Percentiles rank a stretch among this genome's conserved stretches.
phyloP scores from a whole-genome alignment of 2,888 invertebrate species.

The Thecophora atra region DNA sequence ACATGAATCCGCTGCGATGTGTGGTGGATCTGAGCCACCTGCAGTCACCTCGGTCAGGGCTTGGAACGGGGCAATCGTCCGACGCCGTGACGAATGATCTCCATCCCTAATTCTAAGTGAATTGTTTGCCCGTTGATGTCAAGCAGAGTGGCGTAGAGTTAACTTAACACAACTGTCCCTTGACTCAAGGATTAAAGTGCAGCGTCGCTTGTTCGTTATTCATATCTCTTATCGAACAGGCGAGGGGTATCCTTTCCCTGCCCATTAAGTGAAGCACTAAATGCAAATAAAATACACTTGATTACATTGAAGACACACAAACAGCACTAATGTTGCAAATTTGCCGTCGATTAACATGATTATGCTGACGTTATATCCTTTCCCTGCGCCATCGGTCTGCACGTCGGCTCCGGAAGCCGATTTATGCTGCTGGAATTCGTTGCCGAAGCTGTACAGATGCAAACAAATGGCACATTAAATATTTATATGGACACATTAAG shows the following conservation, averaged over 20 bases:
- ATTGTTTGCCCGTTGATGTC: slow-evolving; percentile 30
- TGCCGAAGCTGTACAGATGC: too few relatives aligned
- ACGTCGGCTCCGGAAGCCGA: too few relatives aligned
- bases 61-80: too few relatives aligned
- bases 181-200: slow-evolving; percentile 3
- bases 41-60: too few relatives aligned
- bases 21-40: too few relatives aligned
- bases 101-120: slow-evolving; percentile 34
- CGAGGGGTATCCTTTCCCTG: slow-evolving; percentile 1
- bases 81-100: slow-evolving; percentile 32
- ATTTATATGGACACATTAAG: too few relatives aligned
- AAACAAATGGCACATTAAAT: too few relatives aligned
- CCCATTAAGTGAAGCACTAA: slow-evolving; percentile 35
- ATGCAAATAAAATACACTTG: slow-evolving; percentile 26
- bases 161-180: slow-evolving; percentile 17
- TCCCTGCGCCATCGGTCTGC: too few relatives aligned
- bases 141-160: slow-evolving; percentile 29
- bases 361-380: too few relatives aligned
- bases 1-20: too few relatives aligned
- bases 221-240: background rate
- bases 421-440: background rate
- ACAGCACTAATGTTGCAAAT: too few relatives aligned
- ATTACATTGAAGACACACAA: slow-evolving; percentile 18
- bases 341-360: too few relatives aligned
- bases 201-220: background rate